Evolutionary conservation across 1,140 invertebrate genomes (phyloP).

Genomic region (Bombus ignitus): DNA sequence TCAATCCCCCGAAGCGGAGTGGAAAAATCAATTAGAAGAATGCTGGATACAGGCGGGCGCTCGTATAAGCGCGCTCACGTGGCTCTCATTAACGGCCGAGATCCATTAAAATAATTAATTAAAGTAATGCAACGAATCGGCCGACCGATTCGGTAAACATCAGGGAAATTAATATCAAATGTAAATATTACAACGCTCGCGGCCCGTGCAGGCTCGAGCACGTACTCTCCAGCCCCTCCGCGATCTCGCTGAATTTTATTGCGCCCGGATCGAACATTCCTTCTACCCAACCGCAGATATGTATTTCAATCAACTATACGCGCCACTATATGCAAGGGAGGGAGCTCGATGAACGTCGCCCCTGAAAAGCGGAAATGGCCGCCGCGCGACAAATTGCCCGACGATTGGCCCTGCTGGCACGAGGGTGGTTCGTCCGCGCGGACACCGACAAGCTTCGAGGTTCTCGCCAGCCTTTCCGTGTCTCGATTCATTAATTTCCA

Average conservation of each 20-base stretch:
- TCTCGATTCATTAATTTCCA: constrained; percentile 58
- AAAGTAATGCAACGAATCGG: constrained; percentile 66
- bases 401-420: constrained; percentile 62
- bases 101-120: constrained; percentile 68
- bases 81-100: constrained; percentile 26
- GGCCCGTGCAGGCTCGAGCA: constrained; percentile 36
- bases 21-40: not conserved
- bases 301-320: constrained; percentile 49
- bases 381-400: constrained; percentile 73
- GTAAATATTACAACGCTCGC: constrained; percentile 55
- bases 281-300: constrained; percentile 60
- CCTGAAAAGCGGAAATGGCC: constrained; percentile 63
- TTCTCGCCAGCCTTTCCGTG: constrained; percentile 31
- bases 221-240: constrained; percentile 30
- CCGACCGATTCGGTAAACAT: constrained; percentile 54
- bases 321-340: not conserved
- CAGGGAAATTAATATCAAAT: constrained; percentile 65
- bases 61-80: not conserved
- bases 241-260: constrained; percentile 65
- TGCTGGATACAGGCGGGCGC: not conserved
- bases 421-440: constrained; percentile 17
- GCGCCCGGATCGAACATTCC: constrained; percentile 40
- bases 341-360: constrained; percentile 44
- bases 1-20: not conserved
- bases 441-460: constrained; percentile 39